A percentile compares a stretch with the other conserved stretches of the same genome.
Evolutionary conservation across 2,888 invertebrate genomes (phyloP).

Genomic region (Mythimna albipuncta): DNA sequence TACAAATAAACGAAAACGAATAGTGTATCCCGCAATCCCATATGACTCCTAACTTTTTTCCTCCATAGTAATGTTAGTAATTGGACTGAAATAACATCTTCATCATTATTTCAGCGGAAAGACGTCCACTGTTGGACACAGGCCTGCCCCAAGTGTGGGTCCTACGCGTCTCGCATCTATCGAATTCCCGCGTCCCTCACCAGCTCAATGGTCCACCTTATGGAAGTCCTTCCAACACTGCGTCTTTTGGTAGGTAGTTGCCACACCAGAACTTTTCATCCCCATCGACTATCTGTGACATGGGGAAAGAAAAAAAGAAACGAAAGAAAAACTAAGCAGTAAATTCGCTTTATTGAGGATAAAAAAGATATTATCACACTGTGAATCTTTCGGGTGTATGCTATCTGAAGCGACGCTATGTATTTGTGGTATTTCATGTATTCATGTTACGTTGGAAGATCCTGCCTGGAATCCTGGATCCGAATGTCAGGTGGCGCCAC

Average conservation of each 20-base stretch:
- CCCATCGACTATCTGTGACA: neutral
- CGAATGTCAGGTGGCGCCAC: conserved; percentile 38
- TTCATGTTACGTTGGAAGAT: conserved; percentile 18
- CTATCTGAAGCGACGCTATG: conserved; percentile 7
- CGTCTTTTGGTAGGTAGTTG: too few species aligned
- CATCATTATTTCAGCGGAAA: too few species aligned
- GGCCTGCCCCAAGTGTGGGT: too few species aligned
- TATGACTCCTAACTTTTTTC: conserved; percentile 16
- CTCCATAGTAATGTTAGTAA: neutral
- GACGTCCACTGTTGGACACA: too few species aligned
- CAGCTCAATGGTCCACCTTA: too few species aligned
- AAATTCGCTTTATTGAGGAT: conserved; percentile 35
- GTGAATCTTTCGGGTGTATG: conserved; percentile 21
- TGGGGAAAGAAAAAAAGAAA: conserved; percentile 22
- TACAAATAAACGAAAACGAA: conserved; percentile 40
- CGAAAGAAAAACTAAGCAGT: conserved; percentile 8
- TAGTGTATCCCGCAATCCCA: neutral
- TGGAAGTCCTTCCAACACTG: too few species aligned
- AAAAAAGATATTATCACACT: conserved; percentile 41
- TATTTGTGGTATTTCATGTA: conserved; percentile 35
- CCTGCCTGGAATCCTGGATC: conserved; percentile 13
- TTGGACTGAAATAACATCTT: conserved; percentile 12
- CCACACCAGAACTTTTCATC: too few species aligned
- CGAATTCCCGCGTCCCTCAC: too few species aligned
- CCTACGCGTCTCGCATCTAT: too few species aligned